Evolutionary conservation across 2,797 vertebrate species (phyloP), one percentile per base, ranked within the genome.

Genomic region (Phataginus tetradactyla): DNA sequence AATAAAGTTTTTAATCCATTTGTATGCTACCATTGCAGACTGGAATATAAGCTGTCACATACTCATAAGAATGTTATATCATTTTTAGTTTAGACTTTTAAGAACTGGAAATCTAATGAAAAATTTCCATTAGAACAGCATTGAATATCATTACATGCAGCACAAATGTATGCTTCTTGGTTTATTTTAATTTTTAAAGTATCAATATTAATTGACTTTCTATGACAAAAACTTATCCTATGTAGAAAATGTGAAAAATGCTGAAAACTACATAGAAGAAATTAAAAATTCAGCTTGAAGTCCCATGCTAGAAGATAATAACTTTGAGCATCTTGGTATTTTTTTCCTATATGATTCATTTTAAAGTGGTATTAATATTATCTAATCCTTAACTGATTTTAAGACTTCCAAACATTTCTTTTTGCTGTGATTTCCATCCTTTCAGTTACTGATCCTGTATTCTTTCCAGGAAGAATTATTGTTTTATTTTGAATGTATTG

Each of bases 391-490:
- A 45, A 53, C 61, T 91, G 61, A 74, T 69, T 91, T 95, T 69
- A 85, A 94, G 86, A 87, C n/a, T 80, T 92, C 57, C 66, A 83
- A 34, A 83, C 55, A 57, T 64, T 86, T 53, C 51, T 93, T 95
- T 34, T 95, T 13, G 49, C 11, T 64, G 29, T 51, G 34, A 79
- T 79, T 91, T 90, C 93, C 75, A 66, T 91, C 34, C 45, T 81
- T 86, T 96, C 53, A 74, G 72, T 85, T 87, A 74, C n/a, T 20
- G 84, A 94, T 90, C 34, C 61, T 25, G 25, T 88, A 68, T 86
- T 96, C 80, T 94, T 96, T 94, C 92, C 91, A 85, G 55, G 39
- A 51, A 94, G 93, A 91, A 75, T 86, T 49, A 87, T 39, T 78
- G 78, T 90, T 88, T 90, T 93, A 51, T 51, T 93, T 96, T 92